A percentile compares a stretch with the other conserved stretches of the same genome.
phyloP scores from a whole-genome alignment of 2,797 vertebrate species.

The Myotis daubentonii region DNA sequence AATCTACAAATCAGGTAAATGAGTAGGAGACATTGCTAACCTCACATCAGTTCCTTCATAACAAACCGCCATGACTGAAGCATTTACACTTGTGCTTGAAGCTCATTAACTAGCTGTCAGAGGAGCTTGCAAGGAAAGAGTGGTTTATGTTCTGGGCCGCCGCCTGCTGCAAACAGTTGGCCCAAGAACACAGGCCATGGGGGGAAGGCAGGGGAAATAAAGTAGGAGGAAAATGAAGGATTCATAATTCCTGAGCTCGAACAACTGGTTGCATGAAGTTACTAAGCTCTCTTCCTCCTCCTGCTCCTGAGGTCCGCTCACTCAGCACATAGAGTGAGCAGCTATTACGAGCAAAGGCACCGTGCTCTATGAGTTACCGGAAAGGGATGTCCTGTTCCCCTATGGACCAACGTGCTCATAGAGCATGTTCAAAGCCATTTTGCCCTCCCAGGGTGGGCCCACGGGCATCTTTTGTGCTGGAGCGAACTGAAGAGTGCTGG shows the following conservation, averaged over 20 bases:
- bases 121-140: neutral
- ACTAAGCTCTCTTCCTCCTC: neutral
- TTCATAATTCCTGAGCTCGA: neutral
- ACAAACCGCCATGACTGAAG: neutral
- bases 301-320: neutral
- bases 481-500: neutral
- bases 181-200: neutral
- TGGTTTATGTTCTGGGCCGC: neutral
- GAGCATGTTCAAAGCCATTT: neutral
- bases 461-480: neutral
- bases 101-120: neutral
- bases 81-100: neutral
- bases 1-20: neutral
- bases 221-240: neutral
- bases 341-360: neutral
- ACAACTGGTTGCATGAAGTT: neutral
- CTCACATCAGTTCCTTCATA: neutral
- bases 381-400: neutral
- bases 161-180: neutral
- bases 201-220: neutral
- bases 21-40: neutral
- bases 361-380: no score
- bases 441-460: no score
- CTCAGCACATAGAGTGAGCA: neutral
- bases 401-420: rapidly evolving